phyloP scores from a whole-genome alignment of 2,888 invertebrate species.

The Fabriciana adippe region DNA sequence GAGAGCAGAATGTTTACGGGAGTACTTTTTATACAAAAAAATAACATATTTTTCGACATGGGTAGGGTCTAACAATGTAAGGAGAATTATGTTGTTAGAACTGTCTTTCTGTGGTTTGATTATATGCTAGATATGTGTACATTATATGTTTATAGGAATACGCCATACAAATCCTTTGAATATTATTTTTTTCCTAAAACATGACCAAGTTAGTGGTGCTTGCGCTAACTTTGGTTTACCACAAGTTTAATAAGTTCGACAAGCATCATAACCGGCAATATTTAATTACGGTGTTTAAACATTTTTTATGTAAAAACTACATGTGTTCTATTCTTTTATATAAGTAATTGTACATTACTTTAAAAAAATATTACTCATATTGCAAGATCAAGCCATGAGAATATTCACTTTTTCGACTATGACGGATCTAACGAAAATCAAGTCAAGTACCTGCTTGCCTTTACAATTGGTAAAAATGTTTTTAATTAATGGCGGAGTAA shows the following conservation, averaged over 20 bases:
- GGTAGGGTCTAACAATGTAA: constrained; percentile 21
- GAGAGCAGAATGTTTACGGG: constrained; percentile 30
- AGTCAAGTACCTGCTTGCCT: background rate
- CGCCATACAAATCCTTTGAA: too few relatives aligned
- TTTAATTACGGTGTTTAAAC: too few relatives aligned
- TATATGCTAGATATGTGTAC: background rate
- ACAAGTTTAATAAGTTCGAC: too few relatives aligned
- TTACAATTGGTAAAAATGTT: constrained; percentile 37
- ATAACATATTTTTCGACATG: constrained; percentile 28
- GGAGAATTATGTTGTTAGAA: constrained; percentile 19
- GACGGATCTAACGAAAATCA: constrained; percentile 10
- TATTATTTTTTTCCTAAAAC: too few relatives aligned
- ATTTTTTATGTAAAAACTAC: too few relatives aligned
- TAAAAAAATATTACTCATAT: background rate
- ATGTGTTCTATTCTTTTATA: too few relatives aligned
- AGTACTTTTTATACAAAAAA: constrained; percentile 33
- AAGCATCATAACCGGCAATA: too few relatives aligned
- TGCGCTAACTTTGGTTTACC: too few relatives aligned
- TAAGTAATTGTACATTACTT: background rate
- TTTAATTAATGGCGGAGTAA: constrained; percentile 48
- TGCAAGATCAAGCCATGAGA: background rate
- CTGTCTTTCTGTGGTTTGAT: background rate
- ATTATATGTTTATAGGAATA: background rate
- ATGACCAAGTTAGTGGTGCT: too few relatives aligned
- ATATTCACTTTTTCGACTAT: background rate